Evolutionary conservation across 2,888 invertebrate genomes (phyloP).

Genomic region (Elmis aenea): DNA sequence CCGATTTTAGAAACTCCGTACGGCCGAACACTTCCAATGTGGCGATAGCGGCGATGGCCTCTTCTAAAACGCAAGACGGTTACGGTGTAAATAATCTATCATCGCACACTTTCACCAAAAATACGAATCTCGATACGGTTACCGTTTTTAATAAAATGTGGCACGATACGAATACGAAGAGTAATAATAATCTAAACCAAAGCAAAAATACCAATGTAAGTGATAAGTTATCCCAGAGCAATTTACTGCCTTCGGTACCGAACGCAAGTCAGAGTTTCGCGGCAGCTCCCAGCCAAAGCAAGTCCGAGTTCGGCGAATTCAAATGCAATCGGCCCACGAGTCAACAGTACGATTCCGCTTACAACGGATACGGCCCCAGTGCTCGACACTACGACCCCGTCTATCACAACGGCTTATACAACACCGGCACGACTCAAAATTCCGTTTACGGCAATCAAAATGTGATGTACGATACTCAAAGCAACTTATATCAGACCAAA

Average conservation of each 20-base stretch:
- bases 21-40: no score
- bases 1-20: no score
- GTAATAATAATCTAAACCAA: conserved; percentile 10
- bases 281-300: conserved; percentile 7
- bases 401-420: no score
- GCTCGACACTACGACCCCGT: no score
- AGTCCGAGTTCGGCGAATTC: conserved; percentile 36
- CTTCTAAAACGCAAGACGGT: not conserved
- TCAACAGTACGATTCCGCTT: conserved; percentile 5
- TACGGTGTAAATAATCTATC: conserved; percentile 9
- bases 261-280: no score
- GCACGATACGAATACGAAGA: conserved; percentile 43
- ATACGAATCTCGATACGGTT: conserved; percentile 39
- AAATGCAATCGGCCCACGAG: conserved; percentile 31
- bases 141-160: conserved; percentile 50
- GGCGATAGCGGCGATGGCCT: no score
- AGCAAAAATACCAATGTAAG: conserved; percentile 14
- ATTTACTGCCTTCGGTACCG: no score
- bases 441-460: conserved; percentile 6
- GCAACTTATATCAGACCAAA: conserved; percentile 2
- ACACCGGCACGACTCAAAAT: not conserved
- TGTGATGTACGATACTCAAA: no score
- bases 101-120: conserved; percentile 1
- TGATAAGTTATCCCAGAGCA: no score
- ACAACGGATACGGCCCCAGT: not conserved